Conservation (phyloP, 2,113 vertebrate species). For the Oplegnathus fasciatus region DNA sequence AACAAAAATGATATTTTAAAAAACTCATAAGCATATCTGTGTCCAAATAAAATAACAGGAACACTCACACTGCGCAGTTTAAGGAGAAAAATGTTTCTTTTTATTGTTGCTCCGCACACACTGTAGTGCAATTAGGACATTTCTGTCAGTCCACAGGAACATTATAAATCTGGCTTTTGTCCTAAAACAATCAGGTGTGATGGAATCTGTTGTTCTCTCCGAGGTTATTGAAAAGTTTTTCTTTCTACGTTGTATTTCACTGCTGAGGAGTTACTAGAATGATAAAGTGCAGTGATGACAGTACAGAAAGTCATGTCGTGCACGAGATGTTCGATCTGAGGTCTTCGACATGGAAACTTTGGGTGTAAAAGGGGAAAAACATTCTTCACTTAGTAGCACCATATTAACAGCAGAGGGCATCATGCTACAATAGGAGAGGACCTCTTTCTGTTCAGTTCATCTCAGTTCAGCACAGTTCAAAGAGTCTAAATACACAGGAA, state of each 20-base stretch:
- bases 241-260: background rate
- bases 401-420: conserved; percentile 63
- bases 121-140: background rate
- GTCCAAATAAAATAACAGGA: background rate
- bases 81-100: background rate
- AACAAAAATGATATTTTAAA: background rate
- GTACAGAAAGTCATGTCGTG: background rate
- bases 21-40: background rate
- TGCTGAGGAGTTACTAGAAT: too few species aligned
- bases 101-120: background rate
- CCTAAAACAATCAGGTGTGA: background rate
- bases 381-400: conserved; percentile 9
- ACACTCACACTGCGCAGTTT: background rate
- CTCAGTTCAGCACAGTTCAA: background rate
- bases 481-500: background rate
- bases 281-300: background rate
- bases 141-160: background rate
- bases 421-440: conserved; percentile 24
- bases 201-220: background rate
- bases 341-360: background rate
- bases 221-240: background rate
- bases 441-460: background rate
- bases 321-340: background rate
- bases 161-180: background rate
- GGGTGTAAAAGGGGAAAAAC: background rate